Evolutionary conservation across 2,797 vertebrate species (phyloP).

Genomic region (Lithobates sylvaticus): DNA sequence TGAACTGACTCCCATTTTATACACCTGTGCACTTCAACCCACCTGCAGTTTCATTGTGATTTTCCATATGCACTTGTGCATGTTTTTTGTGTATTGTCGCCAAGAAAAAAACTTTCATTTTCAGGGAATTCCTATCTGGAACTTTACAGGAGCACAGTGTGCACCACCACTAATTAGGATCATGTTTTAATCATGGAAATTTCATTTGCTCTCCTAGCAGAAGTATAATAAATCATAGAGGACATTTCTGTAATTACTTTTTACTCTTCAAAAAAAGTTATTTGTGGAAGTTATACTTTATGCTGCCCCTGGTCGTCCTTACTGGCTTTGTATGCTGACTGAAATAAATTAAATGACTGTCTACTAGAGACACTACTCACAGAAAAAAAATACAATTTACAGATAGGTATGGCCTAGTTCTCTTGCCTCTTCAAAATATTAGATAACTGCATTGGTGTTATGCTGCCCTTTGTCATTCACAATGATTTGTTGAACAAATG

Average conservation of each 20-base stretch:
- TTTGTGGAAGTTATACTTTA: slow-evolving; percentile 21
- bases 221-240: slow-evolving; percentile 44
- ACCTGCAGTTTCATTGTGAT: no score
- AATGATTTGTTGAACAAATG: neutral
- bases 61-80: no score
- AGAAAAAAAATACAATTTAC: neutral
- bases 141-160: neutral
- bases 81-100: no score
- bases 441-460: neutral
- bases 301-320: slow-evolving; percentile 5
- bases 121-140: neutral
- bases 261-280: slow-evolving; percentile 34
- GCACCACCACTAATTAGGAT: slow-evolving; percentile 40
- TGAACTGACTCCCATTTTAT: no score
- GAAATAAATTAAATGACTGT: neutral
- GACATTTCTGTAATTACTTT: slow-evolving; percentile 42
- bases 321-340: neutral
- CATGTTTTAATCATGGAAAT: slow-evolving; percentile 46
- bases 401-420: neutral
- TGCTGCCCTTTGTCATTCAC: neutral
- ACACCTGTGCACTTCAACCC: no score
- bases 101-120: no score
- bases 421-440: neutral
- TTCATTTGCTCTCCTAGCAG: slow-evolving; percentile 21
- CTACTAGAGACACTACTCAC: neutral